Conservation (phyloP, 1,140 invertebrate genomes). For the Drosophila virilis region DNA sequence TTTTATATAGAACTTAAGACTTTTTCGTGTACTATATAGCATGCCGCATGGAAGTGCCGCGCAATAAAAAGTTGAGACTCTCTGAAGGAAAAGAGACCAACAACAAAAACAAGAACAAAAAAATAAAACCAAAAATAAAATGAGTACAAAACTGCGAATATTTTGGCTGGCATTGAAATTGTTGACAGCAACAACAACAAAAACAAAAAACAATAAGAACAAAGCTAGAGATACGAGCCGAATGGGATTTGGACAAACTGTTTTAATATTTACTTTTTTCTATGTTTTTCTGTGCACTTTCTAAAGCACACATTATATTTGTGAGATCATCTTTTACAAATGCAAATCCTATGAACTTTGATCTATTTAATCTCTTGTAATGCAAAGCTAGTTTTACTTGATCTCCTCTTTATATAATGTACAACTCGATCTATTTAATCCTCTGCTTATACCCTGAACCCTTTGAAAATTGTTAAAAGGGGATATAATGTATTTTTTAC, state of each 20-base stretch:
- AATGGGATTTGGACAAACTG: constrained; percentile 58
- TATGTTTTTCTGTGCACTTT: no score
- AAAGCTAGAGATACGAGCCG: constrained; percentile 43
- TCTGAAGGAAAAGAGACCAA: constrained; percentile 17
- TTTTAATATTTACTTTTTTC: constrained; percentile 61
- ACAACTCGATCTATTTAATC: no score
- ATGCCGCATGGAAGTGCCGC: constrained; percentile 33
- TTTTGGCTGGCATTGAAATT: constrained; percentile 72
- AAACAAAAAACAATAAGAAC: constrained; percentile 4
- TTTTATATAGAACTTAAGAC: constrained; percentile 41
- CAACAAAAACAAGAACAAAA: constrained; percentile 27
- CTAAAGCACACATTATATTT: neutral
- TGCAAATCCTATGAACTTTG: neutral
- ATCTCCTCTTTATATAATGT: no score
- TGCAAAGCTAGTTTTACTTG: no score
- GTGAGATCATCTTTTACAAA: constrained; percentile 3
- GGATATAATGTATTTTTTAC: no score
- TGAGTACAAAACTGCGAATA: constrained; percentile 43
- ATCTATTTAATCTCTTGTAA: neutral
- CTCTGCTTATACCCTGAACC: no score
- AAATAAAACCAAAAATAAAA: constrained; percentile 27
- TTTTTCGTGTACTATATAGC: neutral
- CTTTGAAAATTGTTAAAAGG: no score
- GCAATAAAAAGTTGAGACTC: constrained; percentile 43
- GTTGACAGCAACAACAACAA: constrained; percentile 22